Conservation (phyloP, 2,113 vertebrate genomes). For the Cyprinus carpio region DNA sequence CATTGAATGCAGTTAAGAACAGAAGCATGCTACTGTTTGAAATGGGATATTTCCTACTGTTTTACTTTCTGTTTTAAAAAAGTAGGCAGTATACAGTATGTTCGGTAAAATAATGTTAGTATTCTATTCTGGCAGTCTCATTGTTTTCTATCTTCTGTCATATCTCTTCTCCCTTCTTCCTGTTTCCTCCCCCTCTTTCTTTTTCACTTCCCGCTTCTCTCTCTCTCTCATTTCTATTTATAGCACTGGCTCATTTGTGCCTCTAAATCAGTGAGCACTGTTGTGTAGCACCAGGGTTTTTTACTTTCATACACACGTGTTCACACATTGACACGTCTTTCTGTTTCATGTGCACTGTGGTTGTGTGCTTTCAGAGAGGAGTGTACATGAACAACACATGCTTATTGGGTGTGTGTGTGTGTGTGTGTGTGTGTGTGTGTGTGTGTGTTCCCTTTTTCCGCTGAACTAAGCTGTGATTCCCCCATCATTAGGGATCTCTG, state of each 20-base stretch:
- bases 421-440: constrained; percentile 35
- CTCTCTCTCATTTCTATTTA: constrained; percentile 72
- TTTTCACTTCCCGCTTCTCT: neutral
- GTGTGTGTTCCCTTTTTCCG: constrained; percentile 32
- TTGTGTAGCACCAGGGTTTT: constrained; percentile 69
- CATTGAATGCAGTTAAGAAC: neutral
- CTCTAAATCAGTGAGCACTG: constrained; percentile 75
- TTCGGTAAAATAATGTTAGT: neutral
- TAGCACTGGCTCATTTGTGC: constrained; percentile 78
- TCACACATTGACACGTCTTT: constrained; percentile 42
- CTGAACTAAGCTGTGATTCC: constrained; percentile 26
- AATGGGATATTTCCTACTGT: neutral
- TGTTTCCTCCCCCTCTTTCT: constrained; percentile 42
- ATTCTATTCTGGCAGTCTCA: neutral
- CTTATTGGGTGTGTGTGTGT: neutral
- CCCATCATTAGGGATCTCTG: constrained; percentile 20
- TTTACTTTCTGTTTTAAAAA: neutral
- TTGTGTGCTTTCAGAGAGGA: neutral
- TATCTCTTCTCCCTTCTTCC: constrained; percentile 41
- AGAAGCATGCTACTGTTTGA: neutral
- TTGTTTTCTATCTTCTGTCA: constrained; percentile 27
- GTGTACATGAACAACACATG: constrained; percentile 5
- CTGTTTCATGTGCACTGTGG: neutral
- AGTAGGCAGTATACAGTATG: neutral
- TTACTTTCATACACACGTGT: constrained; percentile 42